Percentiles rank a stretch among this genome's conserved stretches.
Evolutionary conservation across 1,140 invertebrate species (phyloP).

Genomic region (Parasteatoda tepidariorum): DNA sequence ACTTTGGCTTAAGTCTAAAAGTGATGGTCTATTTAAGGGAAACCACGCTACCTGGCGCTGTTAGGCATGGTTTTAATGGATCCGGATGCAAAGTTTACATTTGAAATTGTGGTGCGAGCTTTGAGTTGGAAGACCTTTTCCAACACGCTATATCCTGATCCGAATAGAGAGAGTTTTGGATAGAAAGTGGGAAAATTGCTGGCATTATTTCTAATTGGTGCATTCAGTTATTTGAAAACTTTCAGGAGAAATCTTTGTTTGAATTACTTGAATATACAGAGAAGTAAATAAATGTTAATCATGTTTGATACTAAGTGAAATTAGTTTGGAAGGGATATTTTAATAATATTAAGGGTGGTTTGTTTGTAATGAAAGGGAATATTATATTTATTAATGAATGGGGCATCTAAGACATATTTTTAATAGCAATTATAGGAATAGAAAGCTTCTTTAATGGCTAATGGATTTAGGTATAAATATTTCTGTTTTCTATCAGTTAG

Average conservation of each 20-base stretch:
- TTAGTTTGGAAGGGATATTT: too few relatives aligned
- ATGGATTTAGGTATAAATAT: too few relatives aligned
- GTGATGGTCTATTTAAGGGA: constrained; percentile 14
- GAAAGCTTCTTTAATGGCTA: too few relatives aligned
- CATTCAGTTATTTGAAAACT: neutral
- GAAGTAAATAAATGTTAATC: too few relatives aligned
- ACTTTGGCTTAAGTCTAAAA: constrained; percentile 14
- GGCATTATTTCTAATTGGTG: neutral
- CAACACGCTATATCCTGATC: neutral
- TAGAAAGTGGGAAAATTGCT: neutral
- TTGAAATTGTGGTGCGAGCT: neutral
- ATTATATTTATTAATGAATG: too few relatives aligned
- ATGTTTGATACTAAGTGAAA: too few relatives aligned
- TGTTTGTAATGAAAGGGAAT: too few relatives aligned
- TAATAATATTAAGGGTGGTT: too few relatives aligned
- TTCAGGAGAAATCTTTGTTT: neutral
- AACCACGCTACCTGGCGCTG: neutral
- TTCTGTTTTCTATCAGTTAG: too few relatives aligned
- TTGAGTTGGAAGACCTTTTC: neutral
- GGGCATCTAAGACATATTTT: too few relatives aligned
- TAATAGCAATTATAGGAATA: too few relatives aligned
- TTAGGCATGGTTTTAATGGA: constrained; percentile 38
- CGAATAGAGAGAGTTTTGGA: neutral
- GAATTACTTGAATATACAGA: too few relatives aligned
- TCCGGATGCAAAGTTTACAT: constrained; percentile 8